phyloP scores from a whole-genome alignment of 2,888 invertebrate species.

The Brachypterus glaber region DNA sequence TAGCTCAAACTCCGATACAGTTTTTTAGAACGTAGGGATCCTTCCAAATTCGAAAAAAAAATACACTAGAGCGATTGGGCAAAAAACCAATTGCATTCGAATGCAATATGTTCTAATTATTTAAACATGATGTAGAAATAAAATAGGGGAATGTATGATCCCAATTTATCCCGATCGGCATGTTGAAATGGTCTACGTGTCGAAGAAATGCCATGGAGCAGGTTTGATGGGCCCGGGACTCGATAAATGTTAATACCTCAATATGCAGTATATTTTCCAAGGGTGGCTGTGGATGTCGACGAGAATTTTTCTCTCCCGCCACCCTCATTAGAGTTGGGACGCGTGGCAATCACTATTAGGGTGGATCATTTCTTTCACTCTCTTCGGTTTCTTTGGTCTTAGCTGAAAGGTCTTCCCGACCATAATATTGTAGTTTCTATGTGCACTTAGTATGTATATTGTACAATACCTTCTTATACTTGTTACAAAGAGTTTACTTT shows the following conservation, averaged over 20 bases:
- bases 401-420: too few relatives aligned
- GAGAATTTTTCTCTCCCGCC: too few relatives aligned
- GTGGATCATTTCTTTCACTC: too few relatives aligned
- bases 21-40: too few relatives aligned
- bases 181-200: slow-evolving; percentile 28
- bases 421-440: too few relatives aligned
- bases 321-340: not conserved
- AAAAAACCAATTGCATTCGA: not conserved
- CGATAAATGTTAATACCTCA: slow-evolving; percentile 42
- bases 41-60: not conserved
- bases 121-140: not conserved
- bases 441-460: too few relatives aligned
- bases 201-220: slow-evolving; percentile 24
- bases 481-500: too few relatives aligned
- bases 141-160: slow-evolving; percentile 7
- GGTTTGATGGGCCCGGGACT: slow-evolving; percentile 27
- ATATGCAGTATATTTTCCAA: slow-evolving; percentile 41
- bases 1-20: too few relatives aligned
- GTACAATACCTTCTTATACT: too few relatives aligned
- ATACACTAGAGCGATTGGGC: not conserved
- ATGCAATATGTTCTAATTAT: too few relatives aligned
- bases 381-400: too few relatives aligned
- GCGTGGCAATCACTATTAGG: too few relatives aligned
- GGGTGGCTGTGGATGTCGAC: slow-evolving; percentile 21
- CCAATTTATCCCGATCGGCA: slow-evolving; percentile 28